These are phyloP conservation scores for Orthosia gothica DNA, from an alignment of 2,888 invertebrate genomes.

Conservation along the genomic window DNA sequence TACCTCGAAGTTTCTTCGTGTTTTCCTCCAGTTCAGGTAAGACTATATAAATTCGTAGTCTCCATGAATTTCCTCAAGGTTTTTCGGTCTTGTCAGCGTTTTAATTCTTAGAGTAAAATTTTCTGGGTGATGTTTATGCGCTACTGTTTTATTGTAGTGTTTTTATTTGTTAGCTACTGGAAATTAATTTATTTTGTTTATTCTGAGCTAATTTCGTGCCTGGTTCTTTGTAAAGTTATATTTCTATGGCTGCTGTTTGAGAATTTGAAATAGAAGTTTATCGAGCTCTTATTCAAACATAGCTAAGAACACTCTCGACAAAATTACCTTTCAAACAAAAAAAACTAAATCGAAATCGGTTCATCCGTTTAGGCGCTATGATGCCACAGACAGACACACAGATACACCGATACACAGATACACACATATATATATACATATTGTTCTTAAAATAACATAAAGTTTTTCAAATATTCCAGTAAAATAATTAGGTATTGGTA, in stretches of 20 bases:
- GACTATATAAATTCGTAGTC: constrained; percentile 77
- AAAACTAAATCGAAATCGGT: too few species aligned
- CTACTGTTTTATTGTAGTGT: constrained; percentile 40
- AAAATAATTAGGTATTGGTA: too few species aligned
- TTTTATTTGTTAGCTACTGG: constrained; percentile 47
- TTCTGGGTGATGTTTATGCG: constrained; percentile 48
- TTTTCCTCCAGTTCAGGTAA: constrained; percentile 75
- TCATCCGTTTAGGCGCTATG: too few species aligned
- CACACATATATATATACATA: too few species aligned
- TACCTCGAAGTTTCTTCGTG: constrained; percentile 68
- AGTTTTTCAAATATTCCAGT: too few species aligned
- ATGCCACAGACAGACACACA: too few species aligned
- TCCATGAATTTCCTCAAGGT: constrained; percentile 61
- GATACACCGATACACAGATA: too few species aligned
- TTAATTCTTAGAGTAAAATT: constrained; percentile 65
- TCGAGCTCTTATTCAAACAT: neutral
- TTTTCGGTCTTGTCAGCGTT: constrained; percentile 69
- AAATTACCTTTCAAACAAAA: too few species aligned
- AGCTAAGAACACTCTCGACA: too few species aligned
- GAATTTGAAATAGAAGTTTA: neutral
- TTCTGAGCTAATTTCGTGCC: neutral
- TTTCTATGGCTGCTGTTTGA: constrained; percentile 7
- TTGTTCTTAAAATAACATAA: too few species aligned
- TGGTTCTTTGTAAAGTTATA: constrained; percentile 14
- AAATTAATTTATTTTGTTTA: constrained; percentile 31